These are phyloP conservation scores for Phoenoteleia sp. DNA, from an alignment of 2,888 invertebrate genomes.

Conservation along the genomic window DNA sequence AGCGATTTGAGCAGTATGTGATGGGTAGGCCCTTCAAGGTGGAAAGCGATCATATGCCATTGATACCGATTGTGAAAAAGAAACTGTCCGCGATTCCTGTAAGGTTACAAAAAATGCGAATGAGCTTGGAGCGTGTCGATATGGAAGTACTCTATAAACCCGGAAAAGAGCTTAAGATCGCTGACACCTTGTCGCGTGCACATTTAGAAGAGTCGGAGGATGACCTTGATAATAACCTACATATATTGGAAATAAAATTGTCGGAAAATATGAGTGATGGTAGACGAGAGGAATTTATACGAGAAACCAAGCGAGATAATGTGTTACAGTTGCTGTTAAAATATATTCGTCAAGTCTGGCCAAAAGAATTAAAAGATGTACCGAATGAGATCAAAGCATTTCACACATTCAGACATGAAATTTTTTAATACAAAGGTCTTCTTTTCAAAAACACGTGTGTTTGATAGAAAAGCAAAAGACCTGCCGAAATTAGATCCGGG, in stretches of 20 bases:
- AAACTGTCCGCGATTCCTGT: slow-evolving; percentile 13
- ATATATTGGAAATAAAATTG: slow-evolving; percentile 33
- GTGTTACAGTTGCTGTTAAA: slow-evolving; percentile 56
- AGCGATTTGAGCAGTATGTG: slow-evolving; percentile 65
- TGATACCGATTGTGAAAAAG: slow-evolving; percentile 40
- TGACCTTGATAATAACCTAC: slow-evolving; percentile 46
- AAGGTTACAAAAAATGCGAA: slow-evolving; percentile 68
- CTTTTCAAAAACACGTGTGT: slow-evolving; percentile 25
- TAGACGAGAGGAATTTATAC: slow-evolving; percentile 28
- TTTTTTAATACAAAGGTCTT: slow-evolving; percentile 42
- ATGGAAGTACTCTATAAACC: slow-evolving; percentile 57
- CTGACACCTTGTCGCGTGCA: slow-evolving; percentile 71
- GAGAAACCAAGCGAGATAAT: slow-evolving; percentile 57
- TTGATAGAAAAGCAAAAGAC: too few species aligned
- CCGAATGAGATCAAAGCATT: slow-evolving; percentile 60
- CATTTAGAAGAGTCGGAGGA: slow-evolving; percentile 17
- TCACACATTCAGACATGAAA: slow-evolving; percentile 42
- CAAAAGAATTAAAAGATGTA: slow-evolving; percentile 59
- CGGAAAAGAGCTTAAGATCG: slow-evolving; percentile 70
- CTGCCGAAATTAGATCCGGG: too few species aligned
- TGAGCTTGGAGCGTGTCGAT: slow-evolving; percentile 68
- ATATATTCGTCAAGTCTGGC: slow-evolving; percentile 52
- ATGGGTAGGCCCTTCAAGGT: too few species aligned
- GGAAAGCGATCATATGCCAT: slow-evolving; percentile 79
- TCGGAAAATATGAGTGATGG: slow-evolving; percentile 44